Evolutionary conservation across 2,113 vertebrate species (phyloP), one percentile per base, ranked within the genome.

Genomic region (Thalassarche chlororhynchos): DNA sequence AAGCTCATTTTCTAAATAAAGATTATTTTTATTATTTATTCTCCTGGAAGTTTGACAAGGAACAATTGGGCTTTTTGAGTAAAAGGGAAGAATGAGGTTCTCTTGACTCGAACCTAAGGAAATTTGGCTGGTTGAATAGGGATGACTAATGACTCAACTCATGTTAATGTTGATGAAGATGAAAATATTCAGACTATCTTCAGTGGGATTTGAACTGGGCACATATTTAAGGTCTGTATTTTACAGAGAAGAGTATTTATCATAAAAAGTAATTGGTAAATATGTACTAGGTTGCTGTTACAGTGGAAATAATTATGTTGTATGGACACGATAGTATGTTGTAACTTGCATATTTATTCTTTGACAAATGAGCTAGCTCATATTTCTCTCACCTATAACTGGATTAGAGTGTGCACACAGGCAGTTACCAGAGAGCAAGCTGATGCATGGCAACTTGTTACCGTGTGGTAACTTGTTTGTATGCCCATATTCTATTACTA

Each of bases 171-270:
- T 88, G 62, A 71, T 95, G 90, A 95, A 96, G 90, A 94, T 93
- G 75, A 97, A 87, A 92, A 26, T 92, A 49, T n/a, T 94, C 64
- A 92, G 69, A 84, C 80, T 80, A 0, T 68, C 92, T 96, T 57
- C 90, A 95, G 29, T 93, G 92, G 32, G 60, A 93, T 86, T 96
- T 96, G 94, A 96, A 71, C 90, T 76, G 90, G 86, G 92, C 80
- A 62, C 60, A 1, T 88, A 25, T 62, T 90, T 38, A 94, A 96
- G 82, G 79, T 92, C 87, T 97, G 90, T 94, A 93, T 92, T 94
- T 90, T 89, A 89, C 60, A 84, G 60, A 74, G 62, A 90, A 88
- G 38, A 92, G n/a, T 93, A 44, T 75, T 72, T 94, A 52, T 85
- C 36, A 24, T 93, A 36, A 75, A 76, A 86, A 86, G 25, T 71